phyloP scores from a whole-genome alignment of 2,888 invertebrate genomes.

The Polyommatus icarus region DNA sequence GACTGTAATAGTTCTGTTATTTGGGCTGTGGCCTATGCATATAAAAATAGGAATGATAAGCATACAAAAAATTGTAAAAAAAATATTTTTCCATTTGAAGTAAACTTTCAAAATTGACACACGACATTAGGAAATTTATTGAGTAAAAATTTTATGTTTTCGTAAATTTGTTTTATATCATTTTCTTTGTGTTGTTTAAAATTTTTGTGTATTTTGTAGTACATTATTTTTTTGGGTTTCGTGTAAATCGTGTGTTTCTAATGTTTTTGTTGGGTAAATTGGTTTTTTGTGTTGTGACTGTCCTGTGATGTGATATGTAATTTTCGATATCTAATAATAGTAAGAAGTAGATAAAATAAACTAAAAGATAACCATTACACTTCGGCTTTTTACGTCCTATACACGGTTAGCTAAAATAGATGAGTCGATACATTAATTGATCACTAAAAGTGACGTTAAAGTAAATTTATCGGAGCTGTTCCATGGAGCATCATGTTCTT shows the following conservation, averaged over 20 bases:
- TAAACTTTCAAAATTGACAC: not conserved
- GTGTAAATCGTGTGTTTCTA: not conserved
- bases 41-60: too few relatives aligned
- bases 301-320: not conserved
- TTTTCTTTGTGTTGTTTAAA: not conserved
- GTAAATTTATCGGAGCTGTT: too few relatives aligned
- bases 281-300: not conserved
- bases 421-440: too few relatives aligned
- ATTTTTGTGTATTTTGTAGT: conserved; percentile 4
- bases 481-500: too few relatives aligned
- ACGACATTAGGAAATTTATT: not conserved
- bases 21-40: too few relatives aligned
- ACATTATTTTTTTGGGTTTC: not conserved
- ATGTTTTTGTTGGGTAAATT: not conserved
- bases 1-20: too few relatives aligned
- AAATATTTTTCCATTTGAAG: not conserved
- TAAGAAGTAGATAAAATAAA: not conserved
- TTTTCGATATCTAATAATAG: not conserved
- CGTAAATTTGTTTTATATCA: not conserved
- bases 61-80: not conserved
- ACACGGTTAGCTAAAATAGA: not conserved
- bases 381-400: not conserved
- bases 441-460: too few relatives aligned
- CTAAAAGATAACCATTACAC: not conserved
- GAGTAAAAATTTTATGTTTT: not conserved